Percentiles rank a stretch among this genome's conserved stretches.
phyloP scores from a whole-genome alignment of 2,113 vertebrate genomes.

The Ctenomys sociabilis region DNA sequence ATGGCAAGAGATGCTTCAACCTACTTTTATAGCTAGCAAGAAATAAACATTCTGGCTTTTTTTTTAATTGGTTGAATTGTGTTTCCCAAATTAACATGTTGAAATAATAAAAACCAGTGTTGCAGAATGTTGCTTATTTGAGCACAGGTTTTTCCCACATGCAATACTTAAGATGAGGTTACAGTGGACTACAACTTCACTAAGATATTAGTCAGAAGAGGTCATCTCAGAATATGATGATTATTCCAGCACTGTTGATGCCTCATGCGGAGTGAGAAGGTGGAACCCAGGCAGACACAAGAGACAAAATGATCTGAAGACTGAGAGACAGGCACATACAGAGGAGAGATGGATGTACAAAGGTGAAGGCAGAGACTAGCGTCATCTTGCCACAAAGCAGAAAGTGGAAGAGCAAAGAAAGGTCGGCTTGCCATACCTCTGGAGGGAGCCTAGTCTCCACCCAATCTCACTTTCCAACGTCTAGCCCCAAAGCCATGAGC shows the following conservation, averaged over 20 bases:
- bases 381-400: neutral
- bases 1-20: neutral
- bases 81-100: neutral
- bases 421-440: neutral
- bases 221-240: neutral
- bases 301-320: neutral
- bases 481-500: neutral
- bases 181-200: neutral
- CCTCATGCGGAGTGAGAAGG: neutral
- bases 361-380: neutral
- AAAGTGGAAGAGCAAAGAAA: neutral
- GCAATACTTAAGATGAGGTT: neutral
- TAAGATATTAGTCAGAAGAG: neutral
- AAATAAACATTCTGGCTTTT: neutral
- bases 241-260: neutral
- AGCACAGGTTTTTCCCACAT: neutral
- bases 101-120: neutral
- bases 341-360: neutral
- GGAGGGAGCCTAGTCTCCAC: rapidly evolving
- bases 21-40: neutral
- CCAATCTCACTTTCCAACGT: neutral
- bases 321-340: neutral
- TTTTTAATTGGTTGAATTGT: neutral
- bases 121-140: neutral
- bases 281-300: neutral